A percentile compares a stretch with the other conserved stretches of the same genome.
Conservation (phyloP, 2,888 invertebrate species). For the Megamerina dolium region DNA sequence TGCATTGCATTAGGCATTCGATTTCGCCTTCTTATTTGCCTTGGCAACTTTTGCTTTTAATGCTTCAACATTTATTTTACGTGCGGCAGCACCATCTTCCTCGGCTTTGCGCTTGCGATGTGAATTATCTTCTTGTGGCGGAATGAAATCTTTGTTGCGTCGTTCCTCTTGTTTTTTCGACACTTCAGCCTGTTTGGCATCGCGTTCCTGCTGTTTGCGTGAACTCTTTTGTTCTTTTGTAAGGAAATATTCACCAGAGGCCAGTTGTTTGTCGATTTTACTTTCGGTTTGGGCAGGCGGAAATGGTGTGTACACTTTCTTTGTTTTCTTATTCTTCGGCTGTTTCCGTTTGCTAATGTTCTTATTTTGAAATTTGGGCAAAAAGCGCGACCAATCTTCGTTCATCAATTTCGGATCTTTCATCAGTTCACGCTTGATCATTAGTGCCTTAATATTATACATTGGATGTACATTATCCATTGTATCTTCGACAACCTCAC, state of each 20-base stretch:
- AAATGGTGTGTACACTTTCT: slow-evolving; percentile 95
- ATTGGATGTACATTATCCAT: slow-evolving; percentile 99
- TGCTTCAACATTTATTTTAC: slow-evolving; percentile 60
- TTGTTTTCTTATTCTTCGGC: slow-evolving; percentile 79
- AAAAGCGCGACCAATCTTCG: slow-evolving; percentile 94
- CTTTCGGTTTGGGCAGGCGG: slow-evolving; percentile 90
- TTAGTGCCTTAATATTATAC: slow-evolving; percentile 93
- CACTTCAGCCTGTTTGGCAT: slow-evolving; percentile 70
- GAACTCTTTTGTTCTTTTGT: slow-evolving; percentile 73
- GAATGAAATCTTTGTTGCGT: slow-evolving; percentile 73
- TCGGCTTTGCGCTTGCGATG: slow-evolving; percentile 25
- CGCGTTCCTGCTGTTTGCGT: slow-evolving; percentile 66
- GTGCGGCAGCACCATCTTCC: slow-evolving; percentile 17
- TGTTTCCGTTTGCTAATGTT: slow-evolving; percentile 84
- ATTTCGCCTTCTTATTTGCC: too few relatives aligned
- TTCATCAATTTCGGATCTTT: slow-evolving; percentile 87
- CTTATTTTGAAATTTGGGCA: slow-evolving; percentile 88
- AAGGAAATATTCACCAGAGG: slow-evolving; percentile 95
- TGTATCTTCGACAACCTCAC: slow-evolving; percentile 89
- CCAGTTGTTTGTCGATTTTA: slow-evolving; percentile 88
- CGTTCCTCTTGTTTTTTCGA: slow-evolving; percentile 69
- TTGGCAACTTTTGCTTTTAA: slow-evolving; percentile 72
- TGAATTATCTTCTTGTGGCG: slow-evolving; percentile 61
- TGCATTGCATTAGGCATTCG: too few relatives aligned
- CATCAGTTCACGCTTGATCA: slow-evolving; percentile 93